A percentile compares a stretch with the other conserved stretches of the same genome.
phyloP scores from a whole-genome alignment of 2,113 vertebrate genomes.

The Gymnogyps californianus region DNA sequence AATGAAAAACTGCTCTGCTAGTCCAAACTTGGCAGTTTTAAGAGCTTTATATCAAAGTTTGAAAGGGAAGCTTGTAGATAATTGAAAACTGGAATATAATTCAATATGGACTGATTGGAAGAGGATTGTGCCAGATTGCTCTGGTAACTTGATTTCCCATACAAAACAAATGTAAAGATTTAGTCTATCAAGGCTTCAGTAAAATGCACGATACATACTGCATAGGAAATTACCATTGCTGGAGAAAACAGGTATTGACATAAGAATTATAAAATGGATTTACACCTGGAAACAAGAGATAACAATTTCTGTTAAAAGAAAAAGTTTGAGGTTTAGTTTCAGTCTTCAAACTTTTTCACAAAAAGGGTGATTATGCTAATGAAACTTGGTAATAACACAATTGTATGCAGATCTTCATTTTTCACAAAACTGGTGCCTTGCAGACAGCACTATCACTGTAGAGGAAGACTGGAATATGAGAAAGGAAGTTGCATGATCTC shows the following conservation, averaged over 20 bases:
- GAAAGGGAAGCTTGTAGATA: not conserved
- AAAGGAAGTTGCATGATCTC: not conserved
- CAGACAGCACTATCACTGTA: not conserved
- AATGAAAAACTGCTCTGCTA: not conserved
- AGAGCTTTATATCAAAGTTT: not conserved
- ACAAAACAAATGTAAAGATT: not conserved
- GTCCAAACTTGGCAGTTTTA: not conserved
- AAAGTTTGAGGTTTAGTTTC: not conserved
- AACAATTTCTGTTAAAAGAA: not conserved
- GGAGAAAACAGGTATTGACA: not conserved
- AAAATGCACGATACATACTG: not conserved
- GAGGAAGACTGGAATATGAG: not conserved
- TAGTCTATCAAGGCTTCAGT: not conserved
- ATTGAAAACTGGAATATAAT: not conserved
- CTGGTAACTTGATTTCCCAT: not conserved
- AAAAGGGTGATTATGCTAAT: not conserved
- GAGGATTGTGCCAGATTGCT: not conserved
- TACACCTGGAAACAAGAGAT: not conserved
- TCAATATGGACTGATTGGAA: not conserved
- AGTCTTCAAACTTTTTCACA: not conserved
- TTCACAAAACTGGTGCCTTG: not conserved
- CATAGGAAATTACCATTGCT: not conserved
- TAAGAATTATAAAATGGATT: not conserved
- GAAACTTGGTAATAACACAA: not conserved
- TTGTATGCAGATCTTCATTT: not conserved